Evolutionary conservation across 2,797 vertebrate species (phyloP).

Genomic region (Hipposideros larvatus): DNA sequence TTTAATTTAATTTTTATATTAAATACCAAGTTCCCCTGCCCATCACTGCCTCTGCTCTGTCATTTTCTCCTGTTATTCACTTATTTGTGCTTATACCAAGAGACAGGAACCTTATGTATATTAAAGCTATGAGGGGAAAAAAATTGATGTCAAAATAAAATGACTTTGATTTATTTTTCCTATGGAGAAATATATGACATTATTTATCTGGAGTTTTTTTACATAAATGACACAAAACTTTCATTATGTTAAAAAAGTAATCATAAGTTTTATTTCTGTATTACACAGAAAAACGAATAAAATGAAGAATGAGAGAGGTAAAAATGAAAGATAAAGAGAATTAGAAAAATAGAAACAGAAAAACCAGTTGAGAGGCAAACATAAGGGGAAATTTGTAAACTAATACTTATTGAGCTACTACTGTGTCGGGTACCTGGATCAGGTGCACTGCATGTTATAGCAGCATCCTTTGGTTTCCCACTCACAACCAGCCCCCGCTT

Average conservation of each 20-base stretch:
- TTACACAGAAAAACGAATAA: background rate
- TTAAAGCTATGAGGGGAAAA: background rate
- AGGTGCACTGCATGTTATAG: background rate
- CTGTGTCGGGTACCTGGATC: background rate
- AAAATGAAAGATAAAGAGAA: constrained; percentile 32
- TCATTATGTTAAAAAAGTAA: background rate
- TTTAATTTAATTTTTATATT: too few species aligned
- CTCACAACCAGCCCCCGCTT: background rate
- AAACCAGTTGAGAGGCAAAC: background rate
- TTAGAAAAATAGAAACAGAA: background rate
- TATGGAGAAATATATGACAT: background rate
- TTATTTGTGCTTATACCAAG: background rate
- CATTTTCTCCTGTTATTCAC: background rate
- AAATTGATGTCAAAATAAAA: background rate
- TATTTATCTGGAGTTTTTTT: background rate
- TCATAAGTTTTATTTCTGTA: background rate
- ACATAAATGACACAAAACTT: background rate
- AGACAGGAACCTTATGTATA: background rate
- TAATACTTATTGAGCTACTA: background rate
- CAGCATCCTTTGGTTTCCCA: background rate
- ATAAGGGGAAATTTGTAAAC: background rate
- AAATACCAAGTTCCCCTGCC: background rate
- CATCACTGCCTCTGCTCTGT: background rate
- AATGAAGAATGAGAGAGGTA: background rate
- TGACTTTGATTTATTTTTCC: background rate